These are phyloP conservation scores for Luidia sarsii DNA, from an alignment of 53 echinoderm and acorn worm species.

Conservation along the genomic window DNA sequence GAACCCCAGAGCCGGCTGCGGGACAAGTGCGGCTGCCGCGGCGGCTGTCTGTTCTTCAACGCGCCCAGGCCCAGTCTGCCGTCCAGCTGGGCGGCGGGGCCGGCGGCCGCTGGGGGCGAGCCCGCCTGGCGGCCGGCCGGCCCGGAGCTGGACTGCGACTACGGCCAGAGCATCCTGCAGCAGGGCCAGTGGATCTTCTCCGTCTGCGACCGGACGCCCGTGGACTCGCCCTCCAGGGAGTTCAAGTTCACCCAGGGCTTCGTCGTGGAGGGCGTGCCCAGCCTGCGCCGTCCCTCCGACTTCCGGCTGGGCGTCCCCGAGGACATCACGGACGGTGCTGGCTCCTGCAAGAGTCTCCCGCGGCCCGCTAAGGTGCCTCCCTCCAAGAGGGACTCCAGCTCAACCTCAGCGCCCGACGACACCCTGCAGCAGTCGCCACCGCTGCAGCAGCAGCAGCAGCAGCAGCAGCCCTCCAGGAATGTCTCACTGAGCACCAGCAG, in stretches of 20 bases:
- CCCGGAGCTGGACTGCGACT: conserved; percentile 68
- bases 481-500: conserved; percentile 71
- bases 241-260: conserved; percentile 95
- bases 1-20: conserved; percentile 38
- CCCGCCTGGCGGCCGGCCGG: conserved; percentile 32
- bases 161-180: conserved; percentile 86
- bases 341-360: background rate
- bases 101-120: too few species aligned
- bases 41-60: conserved; percentile 91
- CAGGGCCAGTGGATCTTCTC: conserved; percentile 89
- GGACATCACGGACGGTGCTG: background rate
- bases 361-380: conserved; percentile 40
- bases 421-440: too few species aligned
- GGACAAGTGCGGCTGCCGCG: conserved; percentile 85
- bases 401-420: conserved; percentile 46
- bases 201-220: conserved; percentile 85
- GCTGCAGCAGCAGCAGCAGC: too few species aligned
- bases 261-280: conserved; percentile 60
- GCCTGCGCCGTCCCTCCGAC: conserved; percentile 35
- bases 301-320: conserved; percentile 1
- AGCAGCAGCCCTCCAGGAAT: conserved; percentile 34
- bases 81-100: conserved; percentile 33
- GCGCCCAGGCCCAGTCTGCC: conserved; percentile 29
- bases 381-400: conserved; percentile 50
- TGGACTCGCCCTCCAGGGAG: conserved; percentile 82